Evolutionary conservation across 1,140 invertebrate genomes (phyloP), one percentile per base, ranked within the genome.

Genomic region (Drosophila leontia): DNA sequence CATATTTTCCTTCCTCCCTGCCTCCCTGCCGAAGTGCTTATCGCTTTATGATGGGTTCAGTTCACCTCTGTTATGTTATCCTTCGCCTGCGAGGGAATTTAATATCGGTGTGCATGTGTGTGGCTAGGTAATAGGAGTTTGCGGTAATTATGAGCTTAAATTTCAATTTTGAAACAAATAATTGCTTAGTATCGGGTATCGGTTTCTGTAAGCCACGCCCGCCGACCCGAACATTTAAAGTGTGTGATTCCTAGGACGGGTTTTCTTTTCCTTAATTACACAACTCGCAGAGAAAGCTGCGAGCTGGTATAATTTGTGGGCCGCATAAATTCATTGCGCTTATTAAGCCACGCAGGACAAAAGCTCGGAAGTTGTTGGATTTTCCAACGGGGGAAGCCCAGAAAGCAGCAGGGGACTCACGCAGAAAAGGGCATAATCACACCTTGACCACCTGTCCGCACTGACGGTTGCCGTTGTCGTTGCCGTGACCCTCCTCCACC

Each of bases 311-410:
- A 62, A 78, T 74, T 67, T 77, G 50, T 58, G 39, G 51, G 65
- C 69, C 62, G 76, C 86, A 83, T 90, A 88, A 88, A 88, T 84
- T 90, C 61, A 84, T 81, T 72, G 70, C 74, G 78, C 78, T 80
- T 87, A 80, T 87, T 80, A 85, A 65, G 68, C 59, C 68, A 57
- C 65, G 67, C 60, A 69, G 80, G 58, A 88, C 84, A 87, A 87
- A 84, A 80, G 58, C 61, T 15, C 7, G 71, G 50, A 59, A 56
- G 45, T 37, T 37, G 47, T 44, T 37, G 39, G 74, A 41, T 34
- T 26, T 39, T 56, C 35, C 53, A 13, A 11, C 6, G n/a, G 51
- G 51, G 50, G 19, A 19, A 19, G n/a, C 15, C 7, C 15, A 11
- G 12, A 29, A 5, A 13, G 12, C 17, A 51, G 26, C 23, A 6